Conservation (phyloP, 92 coral and sea anemone genomes). For the Epizoanthus fatuus region DNA sequence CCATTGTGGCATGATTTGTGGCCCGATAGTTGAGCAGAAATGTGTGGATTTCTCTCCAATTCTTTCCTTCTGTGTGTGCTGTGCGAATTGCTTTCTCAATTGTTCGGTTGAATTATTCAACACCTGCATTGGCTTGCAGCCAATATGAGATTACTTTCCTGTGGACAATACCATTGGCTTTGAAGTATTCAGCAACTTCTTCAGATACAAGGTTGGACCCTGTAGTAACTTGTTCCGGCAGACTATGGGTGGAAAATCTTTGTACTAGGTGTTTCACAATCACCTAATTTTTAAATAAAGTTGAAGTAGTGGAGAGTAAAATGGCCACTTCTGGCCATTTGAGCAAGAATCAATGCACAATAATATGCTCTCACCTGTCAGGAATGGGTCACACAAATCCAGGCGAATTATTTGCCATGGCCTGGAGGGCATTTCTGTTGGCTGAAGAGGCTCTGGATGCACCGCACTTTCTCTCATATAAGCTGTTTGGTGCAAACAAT, state of each 20-base stretch:
- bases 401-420: too few relatives aligned
- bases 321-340: constrained; percentile 35
- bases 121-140: constrained; percentile 22
- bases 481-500: too few relatives aligned
- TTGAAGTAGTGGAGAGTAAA: neutral
- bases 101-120: constrained; percentile 25
- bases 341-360: constrained; percentile 24
- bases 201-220: constrained; percentile 24
- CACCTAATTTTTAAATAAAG: too few relatives aligned
- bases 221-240: constrained; percentile 31
- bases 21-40: constrained; percentile 4
- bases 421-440: too few relatives aligned
- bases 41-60: neutral
- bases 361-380: constrained; percentile 28
- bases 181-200: constrained; percentile 12
- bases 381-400: too few relatives aligned
- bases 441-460: too few relatives aligned
- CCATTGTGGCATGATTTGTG: neutral
- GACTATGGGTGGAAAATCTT: constrained; percentile 16
- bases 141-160: constrained; percentile 7
- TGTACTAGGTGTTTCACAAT: neutral
- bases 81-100: constrained; percentile 27
- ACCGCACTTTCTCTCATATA: too few relatives aligned
- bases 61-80: constrained; percentile 34
- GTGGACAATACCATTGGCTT: constrained; percentile 30